Evolutionary conservation across 2,113 vertebrate species (phyloP), one percentile per base, ranked within the genome.

Genomic region (Ardeotis arabs): DNA sequence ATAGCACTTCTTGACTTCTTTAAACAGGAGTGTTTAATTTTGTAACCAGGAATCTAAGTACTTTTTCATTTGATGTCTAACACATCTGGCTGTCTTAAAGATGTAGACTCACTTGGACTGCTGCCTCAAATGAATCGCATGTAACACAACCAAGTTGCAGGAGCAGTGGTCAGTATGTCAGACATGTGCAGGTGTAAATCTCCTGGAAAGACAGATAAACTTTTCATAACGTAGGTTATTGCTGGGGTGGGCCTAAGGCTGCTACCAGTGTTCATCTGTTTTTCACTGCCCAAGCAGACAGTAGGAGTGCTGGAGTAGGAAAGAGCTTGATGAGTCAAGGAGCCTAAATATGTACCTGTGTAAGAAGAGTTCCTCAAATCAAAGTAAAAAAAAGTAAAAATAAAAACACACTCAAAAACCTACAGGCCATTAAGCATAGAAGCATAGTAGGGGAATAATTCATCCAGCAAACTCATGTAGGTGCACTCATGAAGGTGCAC

Each of bases 161-260:
- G 29, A 53, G n/a, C n/a, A 23, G 37, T 11, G 33, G 17, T 14
- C 31, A 44, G 11, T 49, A 31, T 25, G 50, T 17, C 3, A 2
- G 16, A 56, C 50, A 49, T 19, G 8, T 37, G 52, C 44, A 56
- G 18, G 9, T 47, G 4, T 20, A 45, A 72, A 33, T 56, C 19
- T 53, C 14, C 39, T 79, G 37, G 47, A 35, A 79, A 3, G 41
- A 39, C 4, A 16, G 14, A 6, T 21, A 18, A 25, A 12, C 21
- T 58, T 52, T 60, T 12, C 9, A 3, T 11, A 53, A 28, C 0
- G 0, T 39, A 35, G 12, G 3, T 52, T 75, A 17, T 13, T 58
- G 20, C 16, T 58, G 56, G 24, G 6, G 9, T 22, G 25, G 58
- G 14, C 52, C 56, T 39, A 23, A 24, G 24, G 33, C 35, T 76